Conservation (phyloP, 2,888 invertebrate species). For the Tinea trinotella region DNA sequence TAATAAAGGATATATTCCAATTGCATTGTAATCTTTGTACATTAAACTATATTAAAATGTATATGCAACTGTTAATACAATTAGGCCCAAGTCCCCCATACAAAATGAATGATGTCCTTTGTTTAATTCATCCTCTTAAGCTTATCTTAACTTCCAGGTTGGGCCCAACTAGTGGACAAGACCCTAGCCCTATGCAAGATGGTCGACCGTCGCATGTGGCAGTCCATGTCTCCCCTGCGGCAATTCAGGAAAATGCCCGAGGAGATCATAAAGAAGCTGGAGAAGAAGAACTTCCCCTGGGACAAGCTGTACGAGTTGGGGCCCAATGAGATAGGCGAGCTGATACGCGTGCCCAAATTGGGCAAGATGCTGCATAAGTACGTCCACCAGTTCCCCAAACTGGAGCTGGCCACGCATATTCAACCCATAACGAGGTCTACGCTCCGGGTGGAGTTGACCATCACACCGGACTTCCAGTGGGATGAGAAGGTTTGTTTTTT, state of each 20-base stretch:
- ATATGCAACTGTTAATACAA: no score
- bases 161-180: conserved; percentile 98
- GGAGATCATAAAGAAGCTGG: conserved; percentile 94
- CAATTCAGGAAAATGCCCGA: conserved; percentile 98
- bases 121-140: no score
- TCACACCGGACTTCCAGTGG: conserved; percentile 99
- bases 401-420: conserved; percentile 96
- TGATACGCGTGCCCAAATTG: conserved; percentile 90
- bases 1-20: no score
- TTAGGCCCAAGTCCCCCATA: no score
- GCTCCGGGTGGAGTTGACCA: conserved; percentile 94
- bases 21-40: no score
- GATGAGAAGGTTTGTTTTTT: conserved; percentile 95
- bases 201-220: conserved; percentile 99
- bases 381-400: conserved; percentile 96
- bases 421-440: conserved; percentile 97
- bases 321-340: conserved; percentile 97
- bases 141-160: no score
- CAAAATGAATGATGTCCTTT: no score
- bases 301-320: conserved; percentile 95
- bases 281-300: conserved; percentile 97
- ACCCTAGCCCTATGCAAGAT: conserved; percentile 97
- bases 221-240: conserved; percentile 97
- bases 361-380: conserved; percentile 96
- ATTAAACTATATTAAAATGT: no score